Evolutionary conservation across 2,113 vertebrate species (phyloP).

Genomic region (Eretmochelys imbricata): DNA sequence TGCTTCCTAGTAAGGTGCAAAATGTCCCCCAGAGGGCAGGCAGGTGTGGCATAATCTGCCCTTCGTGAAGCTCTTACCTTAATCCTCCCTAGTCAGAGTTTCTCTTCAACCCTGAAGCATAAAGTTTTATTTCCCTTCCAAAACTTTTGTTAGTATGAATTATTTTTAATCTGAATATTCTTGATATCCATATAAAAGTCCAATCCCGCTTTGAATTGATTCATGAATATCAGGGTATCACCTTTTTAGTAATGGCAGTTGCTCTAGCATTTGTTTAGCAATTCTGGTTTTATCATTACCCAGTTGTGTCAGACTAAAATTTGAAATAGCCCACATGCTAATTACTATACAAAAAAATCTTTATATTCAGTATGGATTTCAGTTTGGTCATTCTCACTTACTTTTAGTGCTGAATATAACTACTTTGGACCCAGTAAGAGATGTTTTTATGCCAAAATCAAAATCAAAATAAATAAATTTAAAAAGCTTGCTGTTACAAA

Average conservation of each 20-base stretch:
- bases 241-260: fast-evolving
- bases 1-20: not conserved
- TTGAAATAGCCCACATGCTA: not conserved
- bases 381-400: not conserved
- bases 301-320: not conserved
- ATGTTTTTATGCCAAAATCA: constrained; percentile 2
- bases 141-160: not conserved
- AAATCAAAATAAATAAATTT: constrained; percentile 9
- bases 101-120: not conserved
- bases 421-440: not conserved
- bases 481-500: not conserved
- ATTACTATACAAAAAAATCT: not conserved
- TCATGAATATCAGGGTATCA: not conserved
- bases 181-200: not conserved
- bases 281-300: not conserved
- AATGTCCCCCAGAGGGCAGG: not conserved
- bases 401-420: not conserved
- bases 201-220: fast-evolving
- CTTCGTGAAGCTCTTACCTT: not conserved
- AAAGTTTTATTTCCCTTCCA: not conserved
- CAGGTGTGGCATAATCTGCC: not conserved
- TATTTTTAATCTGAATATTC: not conserved
- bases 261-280: not conserved
- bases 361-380: not conserved
- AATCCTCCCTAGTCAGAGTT: not conserved